These are phyloP conservation scores for Caenorhabditis drosophilae DNA, from an alignment of 2,888 invertebrate species.

Conservation along the genomic window DNA sequence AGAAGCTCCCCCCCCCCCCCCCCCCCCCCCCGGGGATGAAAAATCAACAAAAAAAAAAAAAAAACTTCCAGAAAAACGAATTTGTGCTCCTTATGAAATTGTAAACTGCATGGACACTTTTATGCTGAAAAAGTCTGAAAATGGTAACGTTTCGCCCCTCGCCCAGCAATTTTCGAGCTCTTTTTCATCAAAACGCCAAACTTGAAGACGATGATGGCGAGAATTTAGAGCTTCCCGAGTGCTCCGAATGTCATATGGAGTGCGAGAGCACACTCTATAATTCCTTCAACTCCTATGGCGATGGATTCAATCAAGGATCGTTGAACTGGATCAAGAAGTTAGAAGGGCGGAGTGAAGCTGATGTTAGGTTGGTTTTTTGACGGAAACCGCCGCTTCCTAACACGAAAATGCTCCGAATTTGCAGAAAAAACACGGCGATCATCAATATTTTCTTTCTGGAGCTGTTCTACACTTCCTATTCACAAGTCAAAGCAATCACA, in stretches of 20 bases:
- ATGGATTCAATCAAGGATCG: constrained; percentile 56
- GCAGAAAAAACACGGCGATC: constrained; percentile 52
- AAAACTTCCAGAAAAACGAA: constrained; percentile 23
- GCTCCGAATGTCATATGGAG: constrained; percentile 49
- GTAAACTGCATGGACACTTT: constrained; percentile 42
- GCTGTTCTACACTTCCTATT: constrained; percentile 62
- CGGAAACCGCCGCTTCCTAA: background rate
- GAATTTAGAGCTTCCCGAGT: constrained; percentile 35
- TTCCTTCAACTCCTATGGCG: constrained; percentile 58
- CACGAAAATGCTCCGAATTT: background rate
- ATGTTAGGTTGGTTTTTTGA: constrained; percentile 17
- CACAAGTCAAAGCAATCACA: constrained; percentile 55
- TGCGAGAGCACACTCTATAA: constrained; percentile 56
- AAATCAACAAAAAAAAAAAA: background rate
- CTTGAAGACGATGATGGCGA: too few species aligned
- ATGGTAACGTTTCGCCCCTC: too few species aligned
- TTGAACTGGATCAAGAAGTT: constrained; percentile 46
- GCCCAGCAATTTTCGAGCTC: too few species aligned
- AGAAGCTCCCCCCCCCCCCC: constrained; percentile 10
- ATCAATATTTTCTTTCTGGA: constrained; percentile 64
- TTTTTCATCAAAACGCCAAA: too few species aligned
- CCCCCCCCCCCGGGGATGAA: background rate
- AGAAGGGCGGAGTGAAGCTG: constrained; percentile 7
- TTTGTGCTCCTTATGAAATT: constrained; percentile 46
- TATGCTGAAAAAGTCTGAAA: constrained; percentile 18